phyloP scores from a whole-genome alignment of 2,888 invertebrate genomes.

The Parnassius apollo region DNA sequence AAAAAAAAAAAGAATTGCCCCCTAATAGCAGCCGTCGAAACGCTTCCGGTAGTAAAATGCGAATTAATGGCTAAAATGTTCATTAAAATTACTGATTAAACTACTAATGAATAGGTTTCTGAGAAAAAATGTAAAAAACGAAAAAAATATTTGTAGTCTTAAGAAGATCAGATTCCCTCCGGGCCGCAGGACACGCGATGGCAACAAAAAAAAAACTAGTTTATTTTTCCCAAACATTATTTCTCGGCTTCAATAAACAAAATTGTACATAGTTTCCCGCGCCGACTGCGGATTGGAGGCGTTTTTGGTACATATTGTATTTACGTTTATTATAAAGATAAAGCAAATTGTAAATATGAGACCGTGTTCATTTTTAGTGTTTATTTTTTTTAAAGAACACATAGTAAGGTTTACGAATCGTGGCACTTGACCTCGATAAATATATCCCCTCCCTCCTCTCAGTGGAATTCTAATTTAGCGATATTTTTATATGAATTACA shows the following conservation, averaged over 20 bases:
- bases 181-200: conserved; percentile 1
- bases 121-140: conserved; percentile 44
- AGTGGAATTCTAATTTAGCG: conserved; percentile 27
- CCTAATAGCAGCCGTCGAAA: conserved; percentile 35
- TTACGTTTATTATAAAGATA: conserved; percentile 54
- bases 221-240: conserved; percentile 36
- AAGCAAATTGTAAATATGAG: conserved; percentile 69
- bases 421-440: conserved; percentile 38
- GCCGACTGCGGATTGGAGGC: conserved; percentile 36
- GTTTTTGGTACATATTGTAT: conserved; percentile 52
- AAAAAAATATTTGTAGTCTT: conserved; percentile 50
- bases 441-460: neutral
- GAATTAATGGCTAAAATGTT: conserved; percentile 52
- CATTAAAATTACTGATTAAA: conserved; percentile 55
- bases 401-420: conserved; percentile 46
- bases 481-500: conserved; percentile 46
- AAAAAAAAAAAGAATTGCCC: conserved; percentile 40
- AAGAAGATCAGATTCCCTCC: conserved; percentile 42
- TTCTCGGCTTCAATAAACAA: conserved; percentile 42
- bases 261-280: conserved; percentile 56
- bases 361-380: conserved; percentile 73
- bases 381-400: conserved; percentile 74
- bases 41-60: conserved; percentile 35
- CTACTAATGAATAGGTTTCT: conserved; percentile 63
- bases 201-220: conserved; percentile 40